phyloP scores from a whole-genome alignment of 2,113 vertebrate species.

The Oreochromis niloticus region DNA sequence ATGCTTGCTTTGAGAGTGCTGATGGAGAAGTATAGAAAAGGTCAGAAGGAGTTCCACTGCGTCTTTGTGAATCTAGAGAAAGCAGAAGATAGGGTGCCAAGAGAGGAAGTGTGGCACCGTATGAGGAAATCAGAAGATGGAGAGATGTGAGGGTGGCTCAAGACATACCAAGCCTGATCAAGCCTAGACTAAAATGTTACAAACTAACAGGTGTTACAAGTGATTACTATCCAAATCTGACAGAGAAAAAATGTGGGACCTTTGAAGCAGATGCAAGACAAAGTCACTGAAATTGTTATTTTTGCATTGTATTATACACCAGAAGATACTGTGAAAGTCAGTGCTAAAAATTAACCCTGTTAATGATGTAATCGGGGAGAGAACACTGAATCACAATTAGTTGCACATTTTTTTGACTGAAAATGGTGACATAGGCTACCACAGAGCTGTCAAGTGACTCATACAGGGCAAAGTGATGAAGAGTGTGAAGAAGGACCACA shows the following conservation, averaged over 20 bases:
- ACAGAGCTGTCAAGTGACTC: not conserved
- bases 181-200: not conserved
- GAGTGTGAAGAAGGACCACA: not conserved
- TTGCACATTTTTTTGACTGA: not conserved
- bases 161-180: not conserved
- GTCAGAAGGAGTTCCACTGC: not conserved
- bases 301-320: not conserved
- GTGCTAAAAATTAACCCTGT: not conserved
- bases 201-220: not conserved
- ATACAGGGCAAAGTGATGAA: not conserved
- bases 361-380: not conserved
- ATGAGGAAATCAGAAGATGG: not conserved
- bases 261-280: not conserved
- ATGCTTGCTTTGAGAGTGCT: not conserved
- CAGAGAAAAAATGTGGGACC: not conserved
- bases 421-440: not conserved
- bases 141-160: not conserved
- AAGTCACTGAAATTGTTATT: not conserved
- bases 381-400: not conserved
- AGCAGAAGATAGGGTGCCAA: not conserved
- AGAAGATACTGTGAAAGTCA: not conserved
- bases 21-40: not conserved
- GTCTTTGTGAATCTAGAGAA: not conserved
- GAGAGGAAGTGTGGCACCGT: not conserved
- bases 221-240: not conserved